These are phyloP conservation scores for Syngnathus scovelli DNA, from an alignment of 2,113 vertebrate genomes.

Conservation along the genomic window DNA sequence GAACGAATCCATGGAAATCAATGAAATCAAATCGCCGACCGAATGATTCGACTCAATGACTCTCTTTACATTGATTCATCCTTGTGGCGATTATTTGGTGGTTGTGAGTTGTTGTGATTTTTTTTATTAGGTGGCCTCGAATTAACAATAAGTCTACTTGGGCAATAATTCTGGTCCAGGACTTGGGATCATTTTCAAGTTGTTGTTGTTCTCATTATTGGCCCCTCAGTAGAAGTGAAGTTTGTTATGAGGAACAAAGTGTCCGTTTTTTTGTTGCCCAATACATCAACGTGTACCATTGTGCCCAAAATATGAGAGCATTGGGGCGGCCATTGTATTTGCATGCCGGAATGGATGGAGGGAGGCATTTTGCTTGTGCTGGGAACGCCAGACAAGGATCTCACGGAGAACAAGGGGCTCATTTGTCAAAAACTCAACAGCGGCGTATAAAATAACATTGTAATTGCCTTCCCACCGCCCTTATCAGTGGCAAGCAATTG, in stretches of 20 bases:
- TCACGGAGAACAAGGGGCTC: not conserved
- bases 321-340: not conserved
- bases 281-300: not conserved
- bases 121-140: conserved; percentile 17
- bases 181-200: conserved; percentile 9
- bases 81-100: conserved; percentile 25
- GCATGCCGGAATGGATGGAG: not conserved
- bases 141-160: conserved; percentile 14
- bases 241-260: not conserved
- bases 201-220: conserved; percentile 19
- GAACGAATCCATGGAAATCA: conserved; percentile 32
- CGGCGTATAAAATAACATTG: not conserved
- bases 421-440: conserved; percentile 8
- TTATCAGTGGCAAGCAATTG: not conserved
- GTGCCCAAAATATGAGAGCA: conserved; percentile 3
- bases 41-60: conserved; percentile 31
- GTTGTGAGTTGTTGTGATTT: conserved; percentile 25
- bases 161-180: conserved; percentile 7
- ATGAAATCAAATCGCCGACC: conserved; percentile 41
- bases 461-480: not conserved
- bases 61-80: conserved; percentile 30
- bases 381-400: conserved; percentile 1
- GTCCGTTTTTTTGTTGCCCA: not conserved
- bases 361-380: not conserved
- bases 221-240: not conserved